Percentiles rank a stretch among this genome's conserved stretches.
phyloP scores from a whole-genome alignment of 2,888 invertebrate species.

The Apodemia zela region DNA sequence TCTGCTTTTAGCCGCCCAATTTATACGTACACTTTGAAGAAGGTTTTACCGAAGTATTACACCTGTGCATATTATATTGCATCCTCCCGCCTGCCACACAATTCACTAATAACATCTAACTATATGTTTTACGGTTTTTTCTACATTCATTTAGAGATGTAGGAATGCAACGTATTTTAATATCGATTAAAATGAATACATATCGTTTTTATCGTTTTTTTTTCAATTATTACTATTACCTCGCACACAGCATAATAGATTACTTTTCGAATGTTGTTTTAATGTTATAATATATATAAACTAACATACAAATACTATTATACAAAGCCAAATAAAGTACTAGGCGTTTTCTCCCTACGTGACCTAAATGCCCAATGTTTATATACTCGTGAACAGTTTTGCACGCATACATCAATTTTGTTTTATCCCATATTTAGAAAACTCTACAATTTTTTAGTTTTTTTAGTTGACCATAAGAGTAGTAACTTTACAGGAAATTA shows the following conservation, averaged over 20 bases:
- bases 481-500: too few relatives aligned
- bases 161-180: slow-evolving; percentile 1
- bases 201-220: background rate
- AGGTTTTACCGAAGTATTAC: slow-evolving; percentile 59
- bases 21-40: slow-evolving; percentile 71
- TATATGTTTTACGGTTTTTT: slow-evolving; percentile 45
- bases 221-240: background rate
- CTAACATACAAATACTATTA: background rate
- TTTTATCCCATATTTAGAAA: too few relatives aligned
- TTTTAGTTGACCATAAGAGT: too few relatives aligned
- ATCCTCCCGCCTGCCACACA: slow-evolving; percentile 69
- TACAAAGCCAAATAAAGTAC: background rate
- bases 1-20: slow-evolving; percentile 62
- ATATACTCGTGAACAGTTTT: background rate
- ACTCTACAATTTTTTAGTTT: too few relatives aligned
- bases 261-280: background rate
- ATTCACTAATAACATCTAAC: slow-evolving; percentile 68
- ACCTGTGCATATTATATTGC: slow-evolving; percentile 54
- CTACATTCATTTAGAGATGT: slow-evolving; percentile 10
- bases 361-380: background rate
- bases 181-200: background rate
- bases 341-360: background rate
- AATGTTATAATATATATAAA: background rate
- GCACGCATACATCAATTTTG: background rate
- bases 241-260: background rate